Conservation (phyloP, 2,113 vertebrate genomes). For the Chloroceryle aenea region DNA sequence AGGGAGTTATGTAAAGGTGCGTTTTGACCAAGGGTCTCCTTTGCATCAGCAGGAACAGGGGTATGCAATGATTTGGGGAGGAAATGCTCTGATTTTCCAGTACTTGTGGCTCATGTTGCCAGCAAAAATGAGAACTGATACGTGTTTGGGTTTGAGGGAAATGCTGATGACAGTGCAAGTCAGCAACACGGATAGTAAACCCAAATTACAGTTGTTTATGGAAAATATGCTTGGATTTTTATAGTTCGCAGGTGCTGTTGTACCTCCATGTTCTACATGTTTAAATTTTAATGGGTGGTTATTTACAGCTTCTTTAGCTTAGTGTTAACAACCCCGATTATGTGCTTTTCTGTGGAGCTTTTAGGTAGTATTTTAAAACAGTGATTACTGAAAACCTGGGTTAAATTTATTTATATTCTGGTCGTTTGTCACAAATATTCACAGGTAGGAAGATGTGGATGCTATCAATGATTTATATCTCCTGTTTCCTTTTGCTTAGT, state of each 20-base stretch:
- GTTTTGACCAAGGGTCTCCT: too few species aligned
- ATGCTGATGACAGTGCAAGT: not conserved
- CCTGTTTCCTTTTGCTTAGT: accelerated
- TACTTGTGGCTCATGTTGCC: not conserved
- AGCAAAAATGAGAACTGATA: not conserved
- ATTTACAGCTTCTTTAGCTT: not conserved
- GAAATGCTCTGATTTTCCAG: not conserved
- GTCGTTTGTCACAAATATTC: not conserved
- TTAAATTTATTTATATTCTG: not conserved
- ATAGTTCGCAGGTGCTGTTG: not conserved
- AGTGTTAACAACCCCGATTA: not conserved
- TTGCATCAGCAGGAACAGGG: not conserved
- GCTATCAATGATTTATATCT: accelerated
- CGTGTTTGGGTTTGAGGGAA: not conserved
- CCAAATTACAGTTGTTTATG: not conserved
- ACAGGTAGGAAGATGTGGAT: accelerated
- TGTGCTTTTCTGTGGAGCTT: not conserved
- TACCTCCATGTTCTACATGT: not conserved
- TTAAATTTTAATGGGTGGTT: not conserved
- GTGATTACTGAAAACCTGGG: not conserved
- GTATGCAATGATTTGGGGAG: not conserved
- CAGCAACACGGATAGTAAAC: not conserved
- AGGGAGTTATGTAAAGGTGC: not conserved
- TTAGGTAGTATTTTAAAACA: not conserved
- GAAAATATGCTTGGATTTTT: not conserved